Evolutionary conservation across 35 echinoderm and acorn worm species (phyloP), one percentile per base, ranked within the genome.

Genomic region (Ophioderma brevispina): DNA sequence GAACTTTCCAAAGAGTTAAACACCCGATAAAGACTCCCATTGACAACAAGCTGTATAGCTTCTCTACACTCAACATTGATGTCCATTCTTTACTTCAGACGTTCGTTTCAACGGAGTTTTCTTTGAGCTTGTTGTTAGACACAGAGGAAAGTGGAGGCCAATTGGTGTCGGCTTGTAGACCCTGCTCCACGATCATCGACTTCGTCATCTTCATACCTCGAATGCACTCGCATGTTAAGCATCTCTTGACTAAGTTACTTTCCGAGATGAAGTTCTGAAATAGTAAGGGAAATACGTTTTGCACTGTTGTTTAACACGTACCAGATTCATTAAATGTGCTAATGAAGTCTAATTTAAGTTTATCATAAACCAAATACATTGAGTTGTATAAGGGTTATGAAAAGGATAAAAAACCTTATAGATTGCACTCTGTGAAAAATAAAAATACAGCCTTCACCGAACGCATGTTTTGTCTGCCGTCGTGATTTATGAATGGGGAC

Each of bases 261-360:
- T 93, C 94, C 1, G 94, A 86, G 15, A 96, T 34, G 87, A 93
- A 92, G 82, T 92, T 96, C 94, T 96, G 78, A 33, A 39, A 35
- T n/a, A 78, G 33, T 35, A 55, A 77, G 10, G 38, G n/a, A n/a
- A n/a, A n/a, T n/a, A n/a, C n/a, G n/a, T n/a, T n/a, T n/a, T n/a
- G n/a, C n/a, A n/a, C n/a, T n/a, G n/a, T n/a, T n/a, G n/a, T n/a
- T n/a, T n/a, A n/a, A n/a, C n/a, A n/a, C n/a, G n/a, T n/a, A n/a
- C n/a, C n/a, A n/a, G n/a, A n/a, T n/a, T n/a, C n/a, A n/a, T n/a
- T n/a, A n/a, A n/a, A n/a, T n/a, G n/a, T n/a, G n/a, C n/a, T n/a
- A n/a, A n/a, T n/a, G n/a, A n/a, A n/a, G n/a, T n/a, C n/a, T n/a
- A n/a, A n/a, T n/a, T n/a, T n/a, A n/a, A n/a, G n/a, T n/a, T n/a